Base-by-base conservation (phyloP, 1,140 invertebrate genomes). In the Tetragonula clypearis region DNA sequence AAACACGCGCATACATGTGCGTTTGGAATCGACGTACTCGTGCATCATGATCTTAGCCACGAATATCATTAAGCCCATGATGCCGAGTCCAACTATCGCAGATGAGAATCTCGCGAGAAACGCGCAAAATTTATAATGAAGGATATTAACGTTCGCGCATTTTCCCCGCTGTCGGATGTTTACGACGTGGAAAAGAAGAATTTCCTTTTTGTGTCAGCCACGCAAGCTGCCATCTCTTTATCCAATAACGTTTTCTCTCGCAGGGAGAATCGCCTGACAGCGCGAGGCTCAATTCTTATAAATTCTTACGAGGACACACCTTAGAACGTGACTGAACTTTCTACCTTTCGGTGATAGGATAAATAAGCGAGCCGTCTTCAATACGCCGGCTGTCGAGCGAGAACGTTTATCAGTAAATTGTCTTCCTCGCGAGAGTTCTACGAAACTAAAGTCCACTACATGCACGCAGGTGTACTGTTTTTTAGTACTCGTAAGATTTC, bases 281-380 rank as follows among this genome's bases (percentile, higher is more conserved):
- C 76, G 5, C 41, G 41, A 41, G 15, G 26, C 14, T 81, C 53
- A 69, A 81, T 66, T 55, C 71, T 35, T 30, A 60, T 35, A n/a
- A 66, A 79, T 85, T 49, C 49, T 49, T 74, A 11, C 23, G 23
- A 81, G 71, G 55, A 58, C 79, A 74, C 79, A 74, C 78, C 84
- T 85, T 81, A 49, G 49, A 85, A 62, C 78, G 71, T 85, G 77
- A 75, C 69, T 74, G n/a, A 56, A 81, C 78, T 60, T 85, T 74
- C 69, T 56, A 85, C 9, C 69, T 19, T 53, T 72, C 5, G 35
- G 15, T 41, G 60, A 84, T 62, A 30, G 79, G 62, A 79, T 82
- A 76, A 75, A 82, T 75, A 55, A 26, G 11, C 58, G 19, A 21
- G n/a, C 62, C 65, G 55, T 77, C 53, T 56, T 69, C 53, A 12